A percentile compares a stretch with the other conserved stretches of the same genome.
Evolutionary conservation across 2,113 vertebrate genomes (phyloP).

Genomic region (Cyprinodon tularosa): DNA sequence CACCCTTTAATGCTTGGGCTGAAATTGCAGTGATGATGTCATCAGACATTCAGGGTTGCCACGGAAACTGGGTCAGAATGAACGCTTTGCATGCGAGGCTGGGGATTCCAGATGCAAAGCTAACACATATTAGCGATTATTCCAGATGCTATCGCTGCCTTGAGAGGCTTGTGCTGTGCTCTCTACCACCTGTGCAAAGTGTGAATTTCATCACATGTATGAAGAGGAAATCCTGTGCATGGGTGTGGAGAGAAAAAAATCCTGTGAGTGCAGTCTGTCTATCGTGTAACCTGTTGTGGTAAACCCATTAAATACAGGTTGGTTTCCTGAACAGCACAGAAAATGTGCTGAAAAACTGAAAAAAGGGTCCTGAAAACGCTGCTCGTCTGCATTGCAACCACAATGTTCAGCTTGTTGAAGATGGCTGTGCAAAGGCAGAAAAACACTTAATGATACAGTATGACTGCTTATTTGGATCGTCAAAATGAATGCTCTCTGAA

Average conservation of each 20-base stretch:
- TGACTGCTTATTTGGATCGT: constrained; percentile 12
- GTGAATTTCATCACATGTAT: constrained; percentile 15
- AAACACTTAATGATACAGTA: constrained; percentile 12
- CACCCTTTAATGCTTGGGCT: constrained; percentile 61
- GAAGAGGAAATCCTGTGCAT: constrained; percentile 66
- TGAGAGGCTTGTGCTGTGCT: constrained; percentile 13
- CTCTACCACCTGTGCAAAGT: constrained; percentile 20
- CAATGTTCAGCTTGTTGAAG: constrained; percentile 1
- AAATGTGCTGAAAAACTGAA: constrained; percentile 5
- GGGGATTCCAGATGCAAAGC: constrained; percentile 63
- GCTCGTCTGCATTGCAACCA: neutral
- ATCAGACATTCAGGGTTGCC: constrained; percentile 77
- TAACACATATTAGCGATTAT: constrained; percentile 35
- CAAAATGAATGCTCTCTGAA: constrained; percentile 6
- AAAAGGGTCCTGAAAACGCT: constrained; percentile 1
- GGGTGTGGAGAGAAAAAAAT: constrained; percentile 39
- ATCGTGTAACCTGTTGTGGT: constrained; percentile 37
- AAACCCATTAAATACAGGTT: constrained; percentile 23
- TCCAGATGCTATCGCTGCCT: constrained; percentile 27
- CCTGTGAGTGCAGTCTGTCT: constrained; percentile 18
- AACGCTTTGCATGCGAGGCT: constrained; percentile 64
- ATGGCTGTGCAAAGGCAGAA: neutral
- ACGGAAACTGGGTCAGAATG: constrained; percentile 80
- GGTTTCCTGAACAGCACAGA: constrained; percentile 51
- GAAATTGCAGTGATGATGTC: constrained; percentile 80